A percentile compares a stretch with the other conserved stretches of the same genome.
phyloP scores from a whole-genome alignment of 2,113 vertebrate genomes.

The Tinamus guttatus region DNA sequence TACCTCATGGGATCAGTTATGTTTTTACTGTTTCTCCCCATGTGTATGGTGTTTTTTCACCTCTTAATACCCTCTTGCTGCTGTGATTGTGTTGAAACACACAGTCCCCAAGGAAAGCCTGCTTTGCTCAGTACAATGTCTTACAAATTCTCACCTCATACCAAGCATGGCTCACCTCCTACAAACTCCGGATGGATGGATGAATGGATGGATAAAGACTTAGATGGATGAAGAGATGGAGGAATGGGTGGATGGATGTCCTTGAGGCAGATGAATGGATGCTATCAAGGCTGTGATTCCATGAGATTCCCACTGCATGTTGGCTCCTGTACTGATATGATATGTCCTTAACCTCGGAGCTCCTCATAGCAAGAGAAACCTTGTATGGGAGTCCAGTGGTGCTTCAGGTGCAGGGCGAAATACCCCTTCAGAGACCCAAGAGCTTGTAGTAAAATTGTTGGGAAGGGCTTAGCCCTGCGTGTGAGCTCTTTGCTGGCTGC shows the following conservation, averaged over 20 bases:
- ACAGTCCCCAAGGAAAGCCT: background rate
- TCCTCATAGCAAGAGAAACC: background rate
- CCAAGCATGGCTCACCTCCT: background rate
- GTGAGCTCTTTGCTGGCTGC: background rate
- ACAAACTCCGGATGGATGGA: rapidly evolving
- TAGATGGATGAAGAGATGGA: background rate
- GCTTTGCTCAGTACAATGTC: rapidly evolving
- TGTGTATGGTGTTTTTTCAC: background rate
- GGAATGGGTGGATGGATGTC: too few relatives aligned
- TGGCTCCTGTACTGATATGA: background rate
- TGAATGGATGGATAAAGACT: too few relatives aligned
- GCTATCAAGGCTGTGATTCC: background rate
- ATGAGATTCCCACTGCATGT: background rate
- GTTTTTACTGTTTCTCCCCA: background rate
- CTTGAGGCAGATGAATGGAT: background rate
- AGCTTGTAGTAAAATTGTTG: background rate
- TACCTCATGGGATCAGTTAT: rapidly evolving
- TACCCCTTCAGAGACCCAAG: background rate
- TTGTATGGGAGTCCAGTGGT: background rate
- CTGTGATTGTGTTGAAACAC: background rate
- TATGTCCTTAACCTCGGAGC: background rate
- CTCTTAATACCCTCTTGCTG: background rate
- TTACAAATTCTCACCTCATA: background rate
- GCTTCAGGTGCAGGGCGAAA: background rate
- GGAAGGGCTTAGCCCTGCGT: background rate